These are phyloP conservation scores for Falcunculus frontatus DNA, from an alignment of 2,113 vertebrate species.

Conservation along the genomic window DNA sequence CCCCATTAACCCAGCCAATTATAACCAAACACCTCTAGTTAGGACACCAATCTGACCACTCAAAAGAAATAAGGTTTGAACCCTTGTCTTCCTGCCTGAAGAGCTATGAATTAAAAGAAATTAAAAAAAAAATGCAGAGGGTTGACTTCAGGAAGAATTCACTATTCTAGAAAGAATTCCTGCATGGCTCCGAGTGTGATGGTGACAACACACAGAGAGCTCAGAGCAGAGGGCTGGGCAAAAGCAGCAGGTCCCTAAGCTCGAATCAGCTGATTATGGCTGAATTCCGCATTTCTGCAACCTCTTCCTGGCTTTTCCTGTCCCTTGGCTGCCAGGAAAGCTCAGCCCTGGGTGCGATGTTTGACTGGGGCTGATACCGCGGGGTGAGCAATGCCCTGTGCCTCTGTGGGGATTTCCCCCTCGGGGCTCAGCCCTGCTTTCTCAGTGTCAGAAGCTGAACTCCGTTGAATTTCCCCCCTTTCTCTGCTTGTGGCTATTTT, in stretches of 20 bases:
- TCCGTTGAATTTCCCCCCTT: background rate
- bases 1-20: background rate
- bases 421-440: background rate
- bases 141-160: background rate
- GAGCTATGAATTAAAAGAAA: background rate
- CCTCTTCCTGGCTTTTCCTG: background rate
- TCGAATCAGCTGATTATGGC: no score
- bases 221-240: background rate
- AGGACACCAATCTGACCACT: background rate
- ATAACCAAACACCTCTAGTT: background rate
- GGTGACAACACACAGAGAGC: rapidly evolving
- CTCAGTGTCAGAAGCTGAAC: background rate
- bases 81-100: background rate
- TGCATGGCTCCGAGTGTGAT: rapidly evolving
- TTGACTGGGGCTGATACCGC: background rate
- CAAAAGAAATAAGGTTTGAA: background rate
- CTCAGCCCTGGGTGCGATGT: background rate
- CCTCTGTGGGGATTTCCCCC: background rate
- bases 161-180: background rate
- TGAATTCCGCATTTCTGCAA: background rate
- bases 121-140: no score
- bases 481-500: background rate
- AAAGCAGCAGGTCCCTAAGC: background rate
- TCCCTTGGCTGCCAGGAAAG: background rate
- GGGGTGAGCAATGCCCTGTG: background rate